Evolutionary conservation across 2,113 vertebrate species (phyloP).

Genomic region (Actinemys pallida): DNA sequence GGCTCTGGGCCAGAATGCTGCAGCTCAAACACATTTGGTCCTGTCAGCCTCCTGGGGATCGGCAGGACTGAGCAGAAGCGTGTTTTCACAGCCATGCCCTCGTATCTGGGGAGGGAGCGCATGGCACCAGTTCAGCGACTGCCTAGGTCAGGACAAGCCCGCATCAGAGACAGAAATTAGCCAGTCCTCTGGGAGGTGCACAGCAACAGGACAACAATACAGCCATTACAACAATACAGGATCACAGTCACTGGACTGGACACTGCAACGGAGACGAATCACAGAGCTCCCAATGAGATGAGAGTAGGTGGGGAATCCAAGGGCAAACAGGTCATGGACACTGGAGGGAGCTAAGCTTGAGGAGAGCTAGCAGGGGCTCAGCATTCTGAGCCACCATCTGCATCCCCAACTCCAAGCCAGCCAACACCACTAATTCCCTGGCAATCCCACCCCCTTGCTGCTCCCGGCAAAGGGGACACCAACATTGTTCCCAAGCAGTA

Average conservation of each 20-base stretch:
- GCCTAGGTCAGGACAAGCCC: not conserved
- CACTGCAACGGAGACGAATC: fast-evolving
- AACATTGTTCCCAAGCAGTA: not conserved
- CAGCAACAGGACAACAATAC: not conserved
- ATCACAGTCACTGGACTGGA: not conserved
- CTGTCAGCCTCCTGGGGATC: not conserved
- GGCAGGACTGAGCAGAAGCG: not conserved
- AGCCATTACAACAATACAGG: not conserved
- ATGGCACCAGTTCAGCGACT: not conserved
- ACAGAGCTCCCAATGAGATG: not conserved
- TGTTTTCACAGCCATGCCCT: not conserved
- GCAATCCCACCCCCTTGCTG: not conserved
- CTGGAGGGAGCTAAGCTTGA: not conserved
- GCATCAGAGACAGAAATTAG: not conserved
- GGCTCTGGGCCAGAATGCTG: not conserved
- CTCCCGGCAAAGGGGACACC: fast-evolving
- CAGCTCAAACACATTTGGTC: not conserved
- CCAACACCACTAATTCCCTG: not conserved
- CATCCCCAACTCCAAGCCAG: fast-evolving
- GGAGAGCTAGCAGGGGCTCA: not conserved
- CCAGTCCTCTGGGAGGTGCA: not conserved
- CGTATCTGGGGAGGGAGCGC: too few species aligned
- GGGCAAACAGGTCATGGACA: not conserved
- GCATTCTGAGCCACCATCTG: not conserved
- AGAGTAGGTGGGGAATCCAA: not conserved